These are phyloP conservation scores for Leuctra nigra DNA, from an alignment of 2,888 invertebrate genomes.

Conservation along the genomic window DNA sequence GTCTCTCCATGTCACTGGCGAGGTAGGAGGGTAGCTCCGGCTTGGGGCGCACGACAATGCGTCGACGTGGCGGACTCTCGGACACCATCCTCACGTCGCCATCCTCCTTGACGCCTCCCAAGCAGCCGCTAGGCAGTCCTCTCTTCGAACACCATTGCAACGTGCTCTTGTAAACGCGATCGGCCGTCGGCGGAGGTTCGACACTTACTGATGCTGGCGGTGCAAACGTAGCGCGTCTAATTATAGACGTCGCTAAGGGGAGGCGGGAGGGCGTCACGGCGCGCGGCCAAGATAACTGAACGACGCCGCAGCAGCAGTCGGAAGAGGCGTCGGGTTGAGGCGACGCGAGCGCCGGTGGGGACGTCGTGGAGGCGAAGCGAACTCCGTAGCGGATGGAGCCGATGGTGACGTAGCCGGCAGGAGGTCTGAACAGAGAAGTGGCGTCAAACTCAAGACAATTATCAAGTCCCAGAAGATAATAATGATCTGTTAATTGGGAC, in stretches of 20 bases:
- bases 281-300: conserved; percentile 25
- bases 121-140: conserved; percentile 42
- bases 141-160: conserved; percentile 24
- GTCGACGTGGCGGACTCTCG: conserved; percentile 40
- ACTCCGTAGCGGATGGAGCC: conserved; percentile 66
- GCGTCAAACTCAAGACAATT: no score
- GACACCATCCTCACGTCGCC: conserved; percentile 41
- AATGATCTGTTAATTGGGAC: no score
- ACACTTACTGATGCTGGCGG: conserved; percentile 2
- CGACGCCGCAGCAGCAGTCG: conserved; percentile 33
- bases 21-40: conserved; percentile 29
- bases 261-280: conserved; percentile 26
- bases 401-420: conserved; percentile 52
- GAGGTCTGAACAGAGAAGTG: conserved; percentile 11
- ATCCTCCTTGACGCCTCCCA: conserved; percentile 37
- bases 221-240: conserved; percentile 30
- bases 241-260: conserved; percentile 30
- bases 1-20: conserved; percentile 57
- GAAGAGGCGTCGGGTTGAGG: conserved; percentile 13
- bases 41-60: conserved; percentile 40
- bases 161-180: conserved; percentile 29
- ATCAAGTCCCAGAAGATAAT: no score
- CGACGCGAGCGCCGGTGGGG: background rate
- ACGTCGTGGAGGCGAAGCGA: conserved; percentile 48
- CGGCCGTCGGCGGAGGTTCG: background rate